A percentile compares a stretch with the other conserved stretches of the same genome.
phyloP scores from a whole-genome alignment of 2,888 invertebrate genomes.

The Aphidius colemani region DNA sequence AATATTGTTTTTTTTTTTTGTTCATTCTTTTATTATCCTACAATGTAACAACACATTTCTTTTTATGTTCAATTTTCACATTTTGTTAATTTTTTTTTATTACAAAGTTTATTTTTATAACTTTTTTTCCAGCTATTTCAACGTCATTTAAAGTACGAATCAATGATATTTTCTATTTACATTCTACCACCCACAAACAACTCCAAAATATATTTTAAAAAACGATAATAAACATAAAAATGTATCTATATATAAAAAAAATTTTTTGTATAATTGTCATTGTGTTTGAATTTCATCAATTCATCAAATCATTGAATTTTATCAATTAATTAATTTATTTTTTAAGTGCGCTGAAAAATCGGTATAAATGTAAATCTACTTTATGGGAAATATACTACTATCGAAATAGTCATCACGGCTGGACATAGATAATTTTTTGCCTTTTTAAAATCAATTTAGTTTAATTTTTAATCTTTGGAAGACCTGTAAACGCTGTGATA shows the following conservation, averaged over 20 bases:
- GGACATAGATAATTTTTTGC: constrained; percentile 42
- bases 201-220: constrained; percentile 20
- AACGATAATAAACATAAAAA: constrained; percentile 7
- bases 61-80: not conserved
- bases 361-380: constrained; percentile 54
- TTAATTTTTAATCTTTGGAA: constrained; percentile 38
- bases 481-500: constrained; percentile 46
- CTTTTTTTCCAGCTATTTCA: constrained; percentile 47
- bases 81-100: constrained; percentile 40
- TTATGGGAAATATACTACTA: constrained; percentile 43
- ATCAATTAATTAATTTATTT: no score
- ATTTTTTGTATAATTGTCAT: no score
- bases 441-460: constrained; percentile 9
- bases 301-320: no score
- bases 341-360: constrained; percentile 51
- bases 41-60: not conserved
- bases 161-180: constrained; percentile 50
- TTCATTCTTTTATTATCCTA: not conserved
- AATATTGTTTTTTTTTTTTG: no score
- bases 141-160: constrained; percentile 48
- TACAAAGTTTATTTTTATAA: constrained; percentile 56
- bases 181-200: constrained; percentile 37
- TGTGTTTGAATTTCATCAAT: no score
- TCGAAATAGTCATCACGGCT: constrained; percentile 47
- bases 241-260: no score